phyloP scores from a whole-genome alignment of 1,140 invertebrate genomes.

The Macrosteles quadrilineatus region DNA sequence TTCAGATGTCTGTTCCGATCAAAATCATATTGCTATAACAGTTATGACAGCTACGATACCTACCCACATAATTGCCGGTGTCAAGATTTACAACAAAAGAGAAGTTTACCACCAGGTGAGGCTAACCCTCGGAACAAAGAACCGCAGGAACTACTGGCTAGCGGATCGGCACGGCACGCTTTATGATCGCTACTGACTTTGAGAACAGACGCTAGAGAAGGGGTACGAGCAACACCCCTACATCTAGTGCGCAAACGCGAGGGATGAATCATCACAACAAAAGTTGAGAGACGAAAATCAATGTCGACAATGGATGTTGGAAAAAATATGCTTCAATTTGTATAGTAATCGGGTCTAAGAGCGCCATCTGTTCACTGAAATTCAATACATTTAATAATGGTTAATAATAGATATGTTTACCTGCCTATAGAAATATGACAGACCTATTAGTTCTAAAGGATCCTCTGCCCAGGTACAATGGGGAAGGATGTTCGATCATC shows the following conservation, averaged over 20 bases:
- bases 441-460: conserved; percentile 15
- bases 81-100: conserved; percentile 21
- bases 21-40: conserved; percentile 18
- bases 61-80: conserved; percentile 22
- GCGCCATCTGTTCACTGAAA: conserved; percentile 25
- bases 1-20: conserved; percentile 11
- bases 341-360: background rate
- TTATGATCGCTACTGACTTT: conserved; percentile 18
- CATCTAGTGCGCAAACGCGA: conserved; percentile 7
- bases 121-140: background rate
- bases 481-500: conserved; percentile 23
- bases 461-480: conserved; percentile 22
- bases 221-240: conserved; percentile 23
- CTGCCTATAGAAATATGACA: conserved; percentile 25
- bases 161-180: background rate
- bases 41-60: conserved; percentile 31
- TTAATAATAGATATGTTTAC: conserved; percentile 29
- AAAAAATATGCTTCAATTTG: background rate
- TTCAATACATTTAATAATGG: conserved; percentile 14
- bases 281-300: conserved; percentile 15
- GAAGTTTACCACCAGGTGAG: conserved; percentile 26
- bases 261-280: conserved; percentile 12
- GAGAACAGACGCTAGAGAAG: background rate
- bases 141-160: conserved; percentile 5
- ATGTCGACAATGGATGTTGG: conserved; percentile 15